Conservation (phyloP, 2,797 vertebrate genomes). For the Sebastiscus albofasciatus region DNA sequence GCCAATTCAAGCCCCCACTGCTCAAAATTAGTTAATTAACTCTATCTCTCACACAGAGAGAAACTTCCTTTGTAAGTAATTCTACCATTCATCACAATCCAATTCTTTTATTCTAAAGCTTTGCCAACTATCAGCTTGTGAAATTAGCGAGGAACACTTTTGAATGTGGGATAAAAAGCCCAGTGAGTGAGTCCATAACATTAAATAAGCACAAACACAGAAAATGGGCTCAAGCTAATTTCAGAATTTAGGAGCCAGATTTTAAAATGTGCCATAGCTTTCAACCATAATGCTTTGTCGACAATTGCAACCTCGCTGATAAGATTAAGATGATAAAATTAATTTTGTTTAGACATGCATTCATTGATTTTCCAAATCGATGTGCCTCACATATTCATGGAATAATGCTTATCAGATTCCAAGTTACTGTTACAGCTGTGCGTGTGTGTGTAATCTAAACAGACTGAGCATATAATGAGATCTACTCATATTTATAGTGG, state of each 20-base stretch:
- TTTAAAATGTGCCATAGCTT: slow-evolving; percentile 6
- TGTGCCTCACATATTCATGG: slow-evolving; percentile 8
- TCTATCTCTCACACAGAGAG: slow-evolving; percentile 66
- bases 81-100: slow-evolving; percentile 63
- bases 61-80: slow-evolving; percentile 62
- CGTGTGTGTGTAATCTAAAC: not conserved
- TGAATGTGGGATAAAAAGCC: slow-evolving; percentile 29
- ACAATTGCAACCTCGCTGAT: slow-evolving; percentile 13
- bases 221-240: slow-evolving; percentile 10
- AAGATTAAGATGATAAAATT: slow-evolving; percentile 5
- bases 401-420: slow-evolving; percentile 8
- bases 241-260: slow-evolving; percentile 8
- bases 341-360: not conserved
- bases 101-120: slow-evolving; percentile 55
- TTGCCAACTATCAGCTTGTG: slow-evolving; percentile 60
- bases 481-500: not conserved
- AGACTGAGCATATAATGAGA: slow-evolving; percentile 7
- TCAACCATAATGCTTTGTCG: not conserved
- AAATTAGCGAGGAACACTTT: slow-evolving; percentile 56
- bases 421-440: not conserved
- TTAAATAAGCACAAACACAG: slow-evolving; percentile 25
- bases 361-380: slow-evolving; percentile 18
- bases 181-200: slow-evolving; percentile 35
- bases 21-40: slow-evolving; percentile 77
- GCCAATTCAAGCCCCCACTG: slow-evolving; percentile 65